phyloP scores from a whole-genome alignment of 2,888 invertebrate species.

The Idaea biselata region DNA sequence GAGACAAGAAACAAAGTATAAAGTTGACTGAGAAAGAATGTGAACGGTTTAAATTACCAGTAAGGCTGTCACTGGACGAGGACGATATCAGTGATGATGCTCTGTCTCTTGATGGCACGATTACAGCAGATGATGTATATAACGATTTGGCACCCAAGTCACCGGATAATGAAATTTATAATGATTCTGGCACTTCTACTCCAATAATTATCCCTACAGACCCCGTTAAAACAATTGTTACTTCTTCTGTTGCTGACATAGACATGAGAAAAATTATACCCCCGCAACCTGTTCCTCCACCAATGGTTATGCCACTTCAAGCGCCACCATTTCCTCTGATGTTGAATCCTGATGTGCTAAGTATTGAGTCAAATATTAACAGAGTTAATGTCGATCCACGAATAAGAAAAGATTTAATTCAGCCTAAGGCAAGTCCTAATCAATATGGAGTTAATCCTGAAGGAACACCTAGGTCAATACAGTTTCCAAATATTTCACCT shows the following conservation, averaged over 20 bases:
- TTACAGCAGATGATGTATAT: slow-evolving; percentile 46
- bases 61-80: slow-evolving; percentile 50
- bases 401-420: slow-evolving; percentile 47
- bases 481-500: slow-evolving; percentile 31
- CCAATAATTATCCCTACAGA: slow-evolving; percentile 70
- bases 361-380: slow-evolving; percentile 27
- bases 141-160: slow-evolving; percentile 63
- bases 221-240: slow-evolving; percentile 46
- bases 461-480: slow-evolving; percentile 30
- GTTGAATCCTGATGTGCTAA: slow-evolving; percentile 19
- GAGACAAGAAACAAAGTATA: slow-evolving; percentile 61
- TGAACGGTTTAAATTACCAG: slow-evolving; percentile 66
- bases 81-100: slow-evolving; percentile 52
- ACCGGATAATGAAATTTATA: slow-evolving; percentile 55
- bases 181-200: slow-evolving; percentile 33
- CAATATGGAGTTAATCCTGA: slow-evolving; percentile 35
- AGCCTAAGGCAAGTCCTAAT: slow-evolving; percentile 36
- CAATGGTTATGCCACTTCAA: slow-evolving; percentile 6
- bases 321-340: slow-evolving; percentile 3
- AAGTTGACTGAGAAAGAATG: slow-evolving; percentile 75
- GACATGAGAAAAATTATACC: slow-evolving; percentile 59
- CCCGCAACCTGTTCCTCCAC: slow-evolving; percentile 8
- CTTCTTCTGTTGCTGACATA: slow-evolving; percentile 46
- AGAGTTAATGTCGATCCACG: slow-evolving; percentile 46
- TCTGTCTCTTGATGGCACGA: slow-evolving; percentile 28